phyloP scores from a whole-genome alignment of 2,113 vertebrate genomes.

The Mus musculus region DNA sequence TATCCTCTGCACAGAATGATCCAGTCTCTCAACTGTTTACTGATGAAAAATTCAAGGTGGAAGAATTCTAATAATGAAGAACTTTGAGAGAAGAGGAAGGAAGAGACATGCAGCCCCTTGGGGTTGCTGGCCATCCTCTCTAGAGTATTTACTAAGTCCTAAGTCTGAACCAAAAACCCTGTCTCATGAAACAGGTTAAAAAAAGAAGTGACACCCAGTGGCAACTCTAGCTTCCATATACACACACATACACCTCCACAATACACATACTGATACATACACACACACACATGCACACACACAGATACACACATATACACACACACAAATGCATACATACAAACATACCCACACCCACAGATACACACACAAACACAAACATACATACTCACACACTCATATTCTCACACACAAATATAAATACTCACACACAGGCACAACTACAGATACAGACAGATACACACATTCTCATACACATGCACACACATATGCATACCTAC shows the following conservation, averaged over 20 bases:
- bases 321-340: not conserved
- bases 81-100: not conserved
- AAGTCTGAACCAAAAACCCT: not conserved
- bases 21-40: not conserved
- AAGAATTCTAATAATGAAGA: not conserved
- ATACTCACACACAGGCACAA: too few relatives aligned
- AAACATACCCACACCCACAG: too few relatives aligned
- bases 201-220: too few relatives aligned
- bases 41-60: conserved; percentile 34
- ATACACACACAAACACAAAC: not conserved
- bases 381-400: not conserved
- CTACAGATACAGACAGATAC: not conserved
- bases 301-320: not conserved
- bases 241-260: too few relatives aligned
- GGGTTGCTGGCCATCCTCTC: too few relatives aligned
- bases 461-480: not conserved
- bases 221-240: too few relatives aligned
- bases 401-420: not conserved
- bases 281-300: not conserved
- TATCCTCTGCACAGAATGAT: not conserved
- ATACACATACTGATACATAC: too few relatives aligned
- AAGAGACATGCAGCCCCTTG: not conserved
- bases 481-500: not conserved
- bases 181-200: not conserved
- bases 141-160: not conserved